These are phyloP conservation scores for Tenthredo amoena DNA, from an alignment of 2,888 invertebrate species.

Conservation along the genomic window DNA sequence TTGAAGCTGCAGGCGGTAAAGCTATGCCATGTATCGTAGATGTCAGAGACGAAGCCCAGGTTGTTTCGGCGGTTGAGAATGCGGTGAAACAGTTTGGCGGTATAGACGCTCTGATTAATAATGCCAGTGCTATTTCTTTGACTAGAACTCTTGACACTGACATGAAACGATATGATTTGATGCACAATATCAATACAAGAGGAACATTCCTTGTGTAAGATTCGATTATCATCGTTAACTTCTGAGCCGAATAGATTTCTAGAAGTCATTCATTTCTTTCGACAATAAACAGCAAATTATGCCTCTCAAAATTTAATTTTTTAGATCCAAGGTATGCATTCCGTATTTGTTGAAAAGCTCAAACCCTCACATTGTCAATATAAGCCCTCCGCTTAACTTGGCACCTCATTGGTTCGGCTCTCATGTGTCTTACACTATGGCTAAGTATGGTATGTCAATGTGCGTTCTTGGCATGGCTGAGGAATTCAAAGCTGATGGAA, in stretches of 20 bases:
- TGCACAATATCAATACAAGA: constrained; percentile 96
- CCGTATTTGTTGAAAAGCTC: constrained; percentile 92
- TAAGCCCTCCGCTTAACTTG: constrained; percentile 96
- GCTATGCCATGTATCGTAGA: constrained; percentile 93
- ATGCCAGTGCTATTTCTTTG: constrained; percentile 96
- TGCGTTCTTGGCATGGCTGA: constrained; percentile 98
- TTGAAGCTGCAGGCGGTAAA: constrained; percentile 92
- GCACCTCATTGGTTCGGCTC: constrained; percentile 93
- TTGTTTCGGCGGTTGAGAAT: constrained; percentile 85
- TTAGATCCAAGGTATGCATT: constrained; percentile 93
- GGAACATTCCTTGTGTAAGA: constrained; percentile 96
- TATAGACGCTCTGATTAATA: constrained; percentile 96
- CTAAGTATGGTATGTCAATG: constrained; percentile 99
- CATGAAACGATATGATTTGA: constrained; percentile 98
- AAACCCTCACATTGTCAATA: constrained; percentile 96
- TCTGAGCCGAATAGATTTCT: neutral
- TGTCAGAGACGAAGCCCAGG: constrained; percentile 90
- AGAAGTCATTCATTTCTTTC: neutral
- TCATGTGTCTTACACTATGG: constrained; percentile 98
- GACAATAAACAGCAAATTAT: neutral
- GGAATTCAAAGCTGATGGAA: constrained; percentile 90
- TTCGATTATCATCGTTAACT: constrained; percentile 23
- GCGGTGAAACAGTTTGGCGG: constrained; percentile 94
- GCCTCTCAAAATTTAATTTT: constrained; percentile 60
- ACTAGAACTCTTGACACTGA: constrained; percentile 91